phyloP scores from a whole-genome alignment of 2,888 invertebrate genomes.

The Cylloceria caligata region DNA sequence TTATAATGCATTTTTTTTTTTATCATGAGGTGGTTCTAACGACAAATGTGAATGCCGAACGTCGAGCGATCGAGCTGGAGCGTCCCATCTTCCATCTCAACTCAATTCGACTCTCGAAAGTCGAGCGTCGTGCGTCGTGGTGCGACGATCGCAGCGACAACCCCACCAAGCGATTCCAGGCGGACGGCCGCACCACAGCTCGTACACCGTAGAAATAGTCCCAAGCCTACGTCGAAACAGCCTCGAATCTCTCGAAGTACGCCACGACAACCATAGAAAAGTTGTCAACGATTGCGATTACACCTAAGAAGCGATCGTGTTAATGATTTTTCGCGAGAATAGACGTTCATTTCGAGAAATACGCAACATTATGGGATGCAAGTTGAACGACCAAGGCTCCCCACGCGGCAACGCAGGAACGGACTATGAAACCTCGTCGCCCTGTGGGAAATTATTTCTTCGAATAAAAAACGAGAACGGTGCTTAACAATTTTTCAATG shows the following conservation, averaged over 20 bases:
- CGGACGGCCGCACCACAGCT: conserved; percentile 59
- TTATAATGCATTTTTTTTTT: no score
- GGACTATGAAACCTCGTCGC: conserved; percentile 34
- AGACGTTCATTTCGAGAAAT: conserved; percentile 74
- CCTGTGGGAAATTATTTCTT: conserved; percentile 24
- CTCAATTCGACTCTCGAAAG: neutral
- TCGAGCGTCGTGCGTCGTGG: neutral
- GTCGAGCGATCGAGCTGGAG: neutral
- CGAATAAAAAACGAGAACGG: neutral
- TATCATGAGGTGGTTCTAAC: no score
- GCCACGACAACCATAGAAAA: conserved; percentile 74
- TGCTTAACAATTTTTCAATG: no score
- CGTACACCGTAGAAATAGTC: conserved; percentile 58
- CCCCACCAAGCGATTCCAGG: conserved; percentile 46
- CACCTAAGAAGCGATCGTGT: neutral
- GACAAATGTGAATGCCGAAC: no score
- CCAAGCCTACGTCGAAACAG: conserved; percentile 30
- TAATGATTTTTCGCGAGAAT: conserved; percentile 25
- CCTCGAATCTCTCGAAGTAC: conserved; percentile 79
- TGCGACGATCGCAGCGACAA: conserved; percentile 30
- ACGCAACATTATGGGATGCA: conserved; percentile 76
- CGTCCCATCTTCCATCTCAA: no score
- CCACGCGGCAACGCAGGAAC: conserved; percentile 72
- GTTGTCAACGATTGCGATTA: conserved; percentile 25
- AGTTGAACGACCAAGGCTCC: conserved; percentile 78